Conservation (phyloP, 2,113 vertebrate species). For the Alethe castanea region DNA sequence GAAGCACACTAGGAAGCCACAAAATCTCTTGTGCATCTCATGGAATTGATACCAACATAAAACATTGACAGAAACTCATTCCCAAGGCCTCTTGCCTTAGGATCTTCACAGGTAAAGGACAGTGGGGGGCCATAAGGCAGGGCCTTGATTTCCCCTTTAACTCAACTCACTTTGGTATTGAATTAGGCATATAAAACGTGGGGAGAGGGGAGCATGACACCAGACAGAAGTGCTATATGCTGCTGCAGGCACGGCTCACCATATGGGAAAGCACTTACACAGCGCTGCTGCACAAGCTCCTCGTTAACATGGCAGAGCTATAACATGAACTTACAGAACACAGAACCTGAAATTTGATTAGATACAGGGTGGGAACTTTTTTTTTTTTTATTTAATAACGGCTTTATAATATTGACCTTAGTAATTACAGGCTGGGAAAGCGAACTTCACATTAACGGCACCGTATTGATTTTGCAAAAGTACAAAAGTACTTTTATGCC, state of each 20-base stretch:
- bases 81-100: not conserved
- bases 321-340: not conserved
- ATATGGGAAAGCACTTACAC: slow-evolving; percentile 10
- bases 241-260: slow-evolving; percentile 3
- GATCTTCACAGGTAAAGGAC: not conserved
- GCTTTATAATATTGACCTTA: slow-evolving; percentile 23
- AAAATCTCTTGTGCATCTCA: not conserved
- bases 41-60: not conserved
- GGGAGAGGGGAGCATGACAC: not conserved
- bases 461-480: slow-evolving; percentile 37
- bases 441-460: not conserved
- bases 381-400: not conserved
- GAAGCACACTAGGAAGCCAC: not conserved
- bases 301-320: not conserved
- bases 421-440: slow-evolving; percentile 24
- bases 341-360: not conserved
- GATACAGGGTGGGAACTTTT: not conserved
- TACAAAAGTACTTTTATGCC: slow-evolving; percentile 39
- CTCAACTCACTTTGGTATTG: not conserved
- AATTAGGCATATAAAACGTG: not conserved
- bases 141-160: not conserved
- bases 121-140: not conserved
- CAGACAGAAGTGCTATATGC: not conserved
- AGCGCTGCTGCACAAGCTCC: not conserved
- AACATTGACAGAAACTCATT: not conserved